Conservation (phyloP, 2,888 invertebrate genomes). For the Pammene aurita region DNA sequence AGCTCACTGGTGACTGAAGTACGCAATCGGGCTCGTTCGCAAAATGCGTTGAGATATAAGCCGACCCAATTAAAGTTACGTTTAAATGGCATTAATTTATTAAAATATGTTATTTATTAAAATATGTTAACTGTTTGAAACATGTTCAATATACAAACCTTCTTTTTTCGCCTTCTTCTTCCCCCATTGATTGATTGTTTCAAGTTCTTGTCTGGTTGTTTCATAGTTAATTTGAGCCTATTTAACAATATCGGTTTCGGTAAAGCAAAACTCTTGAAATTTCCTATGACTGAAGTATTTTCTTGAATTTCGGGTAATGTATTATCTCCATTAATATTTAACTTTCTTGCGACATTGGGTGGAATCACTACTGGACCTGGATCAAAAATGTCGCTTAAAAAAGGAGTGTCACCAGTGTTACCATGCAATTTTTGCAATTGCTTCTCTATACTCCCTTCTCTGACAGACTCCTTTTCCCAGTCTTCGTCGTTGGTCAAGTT, state of each 20-base stretch:
- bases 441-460: slow-evolving; percentile 72
- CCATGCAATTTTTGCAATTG: slow-evolving; percentile 70
- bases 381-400: slow-evolving; percentile 79
- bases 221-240: slow-evolving; percentile 73
- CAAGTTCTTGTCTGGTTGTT: slow-evolving; percentile 62
- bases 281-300: slow-evolving; percentile 72
- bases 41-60: no score
- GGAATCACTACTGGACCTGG: slow-evolving; percentile 69
- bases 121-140: not conserved
- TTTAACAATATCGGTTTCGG: slow-evolving; percentile 79
- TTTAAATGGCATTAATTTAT: no score
- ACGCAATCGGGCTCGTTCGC: no score
- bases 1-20: no score
- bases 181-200: slow-evolving; percentile 58
- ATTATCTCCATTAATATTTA: slow-evolving; percentile 65
- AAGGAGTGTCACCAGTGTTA: slow-evolving; percentile 71
- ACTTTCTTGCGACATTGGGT: slow-evolving; percentile 59
- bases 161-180: slow-evolving; percentile 63
- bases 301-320: slow-evolving; percentile 57
- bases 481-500: slow-evolving; percentile 77
- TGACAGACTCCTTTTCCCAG: slow-evolving; percentile 73
- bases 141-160: slow-evolving; percentile 67
- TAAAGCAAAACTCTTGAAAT: slow-evolving; percentile 79
- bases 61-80: no score
- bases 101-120: no score